These are phyloP conservation scores for Lasioglossum zephyrum DNA, from an alignment of 2,888 invertebrate species.

Conservation along the genomic window DNA sequence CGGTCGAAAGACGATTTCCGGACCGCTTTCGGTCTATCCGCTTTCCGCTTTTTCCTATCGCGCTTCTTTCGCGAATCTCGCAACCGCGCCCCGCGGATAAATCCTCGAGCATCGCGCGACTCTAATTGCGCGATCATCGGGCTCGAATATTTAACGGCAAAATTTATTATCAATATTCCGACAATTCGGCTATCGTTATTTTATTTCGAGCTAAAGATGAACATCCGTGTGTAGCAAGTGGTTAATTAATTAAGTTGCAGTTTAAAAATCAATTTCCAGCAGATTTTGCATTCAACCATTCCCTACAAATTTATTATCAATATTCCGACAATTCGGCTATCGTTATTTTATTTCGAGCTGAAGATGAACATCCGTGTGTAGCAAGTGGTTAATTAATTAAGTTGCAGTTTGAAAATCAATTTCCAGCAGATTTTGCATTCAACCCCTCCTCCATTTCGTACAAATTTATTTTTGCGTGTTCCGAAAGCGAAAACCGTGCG, in stretches of 20 bases:
- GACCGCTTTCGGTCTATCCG: background rate
- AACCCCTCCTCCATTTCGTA: background rate
- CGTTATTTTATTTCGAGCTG: too few species aligned
- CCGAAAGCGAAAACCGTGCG: background rate
- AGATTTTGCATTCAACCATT: background rate
- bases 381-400: background rate
- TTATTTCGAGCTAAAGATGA: background rate
- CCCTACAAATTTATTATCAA: background rate
- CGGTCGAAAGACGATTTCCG: conserved; percentile 10
- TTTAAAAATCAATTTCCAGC: background rate
- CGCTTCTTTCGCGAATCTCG: conserved; percentile 4
- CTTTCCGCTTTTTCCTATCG: background rate
- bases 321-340: too few species aligned
- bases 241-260: background rate
- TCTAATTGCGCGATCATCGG: conserved; percentile 39
- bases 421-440: background rate
- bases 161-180: conserved; percentile 34
- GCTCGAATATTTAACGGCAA: conserved; percentile 31
- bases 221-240: background rate
- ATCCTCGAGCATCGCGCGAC: conserved; percentile 1
- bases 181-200: background rate
- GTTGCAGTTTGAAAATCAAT: background rate
- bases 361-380: background rate
- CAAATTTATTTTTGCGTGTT: background rate
- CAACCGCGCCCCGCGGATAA: conserved; percentile 16